Evolutionary conservation across 2,797 vertebrate genomes (phyloP).

Genomic region (Enteromius fasciolatus): DNA sequence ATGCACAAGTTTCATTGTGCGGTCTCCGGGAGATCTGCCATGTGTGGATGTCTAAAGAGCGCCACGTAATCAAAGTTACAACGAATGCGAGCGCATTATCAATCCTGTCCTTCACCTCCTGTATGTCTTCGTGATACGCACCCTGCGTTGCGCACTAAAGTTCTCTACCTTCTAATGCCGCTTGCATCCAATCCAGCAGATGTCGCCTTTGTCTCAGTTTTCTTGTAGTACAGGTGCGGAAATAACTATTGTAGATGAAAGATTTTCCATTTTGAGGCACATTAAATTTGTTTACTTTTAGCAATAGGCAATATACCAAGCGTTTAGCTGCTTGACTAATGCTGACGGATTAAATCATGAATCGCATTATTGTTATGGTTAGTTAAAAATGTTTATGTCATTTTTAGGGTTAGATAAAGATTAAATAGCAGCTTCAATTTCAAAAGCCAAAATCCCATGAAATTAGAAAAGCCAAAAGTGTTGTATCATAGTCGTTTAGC

Average conservation of each 20-base stretch:
- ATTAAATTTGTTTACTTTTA: background rate
- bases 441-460: background rate
- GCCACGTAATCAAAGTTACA: conserved; percentile 34
- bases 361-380: background rate
- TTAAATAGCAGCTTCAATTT: background rate
- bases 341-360: background rate
- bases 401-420: background rate
- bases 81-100: conserved; percentile 15
- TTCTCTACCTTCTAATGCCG: conserved; percentile 70
- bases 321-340: background rate
- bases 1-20: conserved; percentile 26
- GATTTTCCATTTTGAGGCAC: conserved; percentile 60
- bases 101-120: conserved; percentile 13
- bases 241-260: conserved; percentile 77
- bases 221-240: conserved; percentile 62
- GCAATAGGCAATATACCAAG: background rate
- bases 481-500: background rate
- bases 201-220: conserved; percentile 71
- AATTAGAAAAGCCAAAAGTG: too few species aligned
- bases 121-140: conserved; percentile 30
- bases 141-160: conserved; percentile 49
- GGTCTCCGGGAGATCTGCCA: background rate
- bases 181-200: conserved; percentile 64
- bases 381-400: background rate
- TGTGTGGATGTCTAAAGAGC: background rate